Base-by-base conservation (phyloP, 2,888 invertebrate genomes). In the Campoletis raptor region DNA sequence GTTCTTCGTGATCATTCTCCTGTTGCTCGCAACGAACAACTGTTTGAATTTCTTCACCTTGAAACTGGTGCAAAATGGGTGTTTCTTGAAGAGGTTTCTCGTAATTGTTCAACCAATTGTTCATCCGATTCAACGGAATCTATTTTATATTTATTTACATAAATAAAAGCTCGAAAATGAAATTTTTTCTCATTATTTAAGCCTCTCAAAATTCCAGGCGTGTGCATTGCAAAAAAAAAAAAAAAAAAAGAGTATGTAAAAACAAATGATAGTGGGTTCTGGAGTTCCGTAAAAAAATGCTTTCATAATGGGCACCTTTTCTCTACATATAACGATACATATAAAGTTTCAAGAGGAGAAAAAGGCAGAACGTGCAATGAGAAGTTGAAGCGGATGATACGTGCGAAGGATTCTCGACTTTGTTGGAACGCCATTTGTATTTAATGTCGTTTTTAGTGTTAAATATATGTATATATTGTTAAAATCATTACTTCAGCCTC, bases 401-500 rank as follows among this genome's bases (percentile, higher is more conserved):
- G 83, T 81, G 80, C 66, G 36, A 52, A 42, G 67, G 81, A 84
- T 84, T 74, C 36, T n/a, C 37, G 79, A 74, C 48, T 69, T 76
- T 83, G 85, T 77, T 79, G 77, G 79, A 85, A 89, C 91, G 88
- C 88, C 91, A 88, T 89, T 90, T 91, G 91, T 89, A 90, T 85
- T 91, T 91, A 90, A 91, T 89, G 90, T 90, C 86, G 89, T 90
- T 91, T 91, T 90, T 89, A 91, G 89, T 88, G 89, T 48, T 81
- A 36, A 45, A 45, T 40, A 69, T 61, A 73, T 30, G 52, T 48
- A 73, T 40, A 73, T n/a, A 61, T 9, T 15, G 72, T 48, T 36
- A 9, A 57, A 57, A 88, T 90, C 90, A 90, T 90, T 90, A 90
- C 90, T 90, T 88, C 87, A 88, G 85, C 87, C 83, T 61, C 81